Base-by-base conservation (phyloP, 1,140 invertebrate species). In the Nebria ingens region DNA sequence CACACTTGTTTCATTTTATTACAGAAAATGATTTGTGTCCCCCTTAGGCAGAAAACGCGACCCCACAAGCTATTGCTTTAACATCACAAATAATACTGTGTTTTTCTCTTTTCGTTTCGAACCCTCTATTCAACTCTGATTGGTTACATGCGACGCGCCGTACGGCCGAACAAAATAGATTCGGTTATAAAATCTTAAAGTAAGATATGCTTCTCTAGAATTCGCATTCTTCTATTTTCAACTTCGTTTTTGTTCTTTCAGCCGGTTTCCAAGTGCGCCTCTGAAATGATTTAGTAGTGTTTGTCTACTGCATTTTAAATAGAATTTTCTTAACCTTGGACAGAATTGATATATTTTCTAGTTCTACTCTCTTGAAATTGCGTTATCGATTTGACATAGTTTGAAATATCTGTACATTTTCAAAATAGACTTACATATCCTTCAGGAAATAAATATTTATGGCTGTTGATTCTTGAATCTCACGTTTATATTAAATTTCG, bases 1-100 rank as follows among this genome's bases (percentile, higher is more conserved):
- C 40, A 45, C 40, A 45, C 40, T 45, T 45, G 40, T 45, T 12
- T 45, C 40, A 45, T 45, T 45, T 45, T 45, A 45, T 45, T 45
- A 45, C 40, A 17, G 3, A 9, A 17, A 34, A 45, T 45, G 40
- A 45, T 45, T 45, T 45, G 40, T 45, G 40, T 12, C 17, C 40
- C 40, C 40, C 15, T 45, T 17, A n/a, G 40, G 4, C 6, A 11
- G 17, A 6, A n/a, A 34, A 34, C 6, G 6, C 25, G 25, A 34
- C 25, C 25, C n/a, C n/a, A n/a, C 25, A n/a, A 34, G 25, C 25
- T n/a, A n/a, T n/a, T n/a, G 25, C 6, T n/a, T 34, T 34, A 34
- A 34, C 25, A 34, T 34, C n/a, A n/a, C 25, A n/a, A 34, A 34
- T 34, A 34, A 34, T 34, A 34, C 25, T 34, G 25, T n/a, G n/a